Evolutionary conservation across 2,113 vertebrate genomes (phyloP), one percentile per base, ranked within the genome.

Genomic region (Neoarius graeffei): DNA sequence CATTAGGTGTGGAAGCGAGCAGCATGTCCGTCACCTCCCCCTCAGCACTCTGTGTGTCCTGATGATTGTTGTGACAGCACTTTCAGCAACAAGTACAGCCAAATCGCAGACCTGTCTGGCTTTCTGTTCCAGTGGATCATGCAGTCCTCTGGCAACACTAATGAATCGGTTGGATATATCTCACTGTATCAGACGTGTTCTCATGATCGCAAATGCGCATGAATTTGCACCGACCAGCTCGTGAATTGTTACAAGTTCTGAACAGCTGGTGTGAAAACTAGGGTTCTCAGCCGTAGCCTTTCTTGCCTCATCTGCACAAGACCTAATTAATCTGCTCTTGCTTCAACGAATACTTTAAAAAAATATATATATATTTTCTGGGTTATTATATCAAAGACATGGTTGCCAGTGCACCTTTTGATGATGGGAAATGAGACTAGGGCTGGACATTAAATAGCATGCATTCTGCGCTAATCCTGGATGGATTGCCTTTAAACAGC

Each of bases 81-180:
- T 92, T 93, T 91, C 90, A 91, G 91, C 88, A 86, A 88, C 88
- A 82, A 48, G 71, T 54, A 89, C 74, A 90, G 92, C 91, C 90
- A 87, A 91, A 89, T 17, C 87, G 30, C 52, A 88, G 76, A 81
- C 86, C 83, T 62, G 88, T 90, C 91, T 88, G 84, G 82, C 76
- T 87, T 90, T 90, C 87, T 76, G 85, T 69, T 81, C 66, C 81
- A 60, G 73, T 85, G 3, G 57, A 81, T 85, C 82, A 82, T 35
- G 73, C 83, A 86, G 87, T 90, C 79, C 30, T 86, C 81, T 64
- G 85, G 88, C 81, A 85, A 76, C 74, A 60, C 50, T 87, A 88
- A 93, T 91, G 62, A 64, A 86, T 84, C 59, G 52, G 5, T 60
- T 81, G 30, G 30, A 81, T 42, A 25, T 59, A 20, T 35, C 48